phyloP scores from a whole-genome alignment of 2,888 invertebrate species.

The Troides aeacus region DNA sequence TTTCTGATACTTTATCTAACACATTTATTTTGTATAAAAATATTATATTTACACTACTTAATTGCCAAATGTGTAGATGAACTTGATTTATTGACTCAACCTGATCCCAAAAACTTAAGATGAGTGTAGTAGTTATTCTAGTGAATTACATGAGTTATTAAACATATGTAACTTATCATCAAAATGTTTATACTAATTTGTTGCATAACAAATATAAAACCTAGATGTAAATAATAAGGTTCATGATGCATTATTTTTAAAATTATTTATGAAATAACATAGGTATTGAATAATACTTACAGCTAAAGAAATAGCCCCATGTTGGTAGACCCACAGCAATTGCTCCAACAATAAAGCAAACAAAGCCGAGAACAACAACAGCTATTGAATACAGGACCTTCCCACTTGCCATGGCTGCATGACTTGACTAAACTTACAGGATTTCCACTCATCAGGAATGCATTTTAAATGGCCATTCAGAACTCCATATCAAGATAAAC shows the following conservation, averaged over 20 bases:
- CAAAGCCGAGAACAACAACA: slow-evolving; percentile 85
- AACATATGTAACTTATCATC: not conserved
- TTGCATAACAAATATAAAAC: not conserved
- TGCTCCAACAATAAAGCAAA: slow-evolving; percentile 90
- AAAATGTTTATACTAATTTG: not conserved
- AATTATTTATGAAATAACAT: not conserved
- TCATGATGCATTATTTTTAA: not conserved
- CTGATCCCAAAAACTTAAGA: too few species aligned
- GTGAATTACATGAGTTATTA: not conserved
- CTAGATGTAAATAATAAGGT: not conserved
- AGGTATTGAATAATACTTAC: slow-evolving; percentile 61
- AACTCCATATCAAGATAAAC: slow-evolving; percentile 36
- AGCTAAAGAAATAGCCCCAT: slow-evolving; percentile 91
- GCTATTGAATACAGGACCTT: slow-evolving; percentile 85
- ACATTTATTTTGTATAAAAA: too few species aligned
- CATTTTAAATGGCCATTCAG: slow-evolving; percentile 37
- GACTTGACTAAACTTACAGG: slow-evolving; percentile 66
- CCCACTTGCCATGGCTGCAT: slow-evolving; percentile 82
- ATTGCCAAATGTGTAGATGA: not conserved
- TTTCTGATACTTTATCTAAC: too few species aligned
- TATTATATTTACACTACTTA: not conserved
- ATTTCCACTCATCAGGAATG: slow-evolving; percentile 60
- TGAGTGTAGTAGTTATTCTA: too few species aligned
- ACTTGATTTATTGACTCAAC: not conserved
- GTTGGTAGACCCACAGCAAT: slow-evolving; percentile 90